Evolutionary conservation across 2,113 vertebrate species (phyloP), one percentile per base, ranked within the genome.

Genomic region (Oryzias celebensis): DNA sequence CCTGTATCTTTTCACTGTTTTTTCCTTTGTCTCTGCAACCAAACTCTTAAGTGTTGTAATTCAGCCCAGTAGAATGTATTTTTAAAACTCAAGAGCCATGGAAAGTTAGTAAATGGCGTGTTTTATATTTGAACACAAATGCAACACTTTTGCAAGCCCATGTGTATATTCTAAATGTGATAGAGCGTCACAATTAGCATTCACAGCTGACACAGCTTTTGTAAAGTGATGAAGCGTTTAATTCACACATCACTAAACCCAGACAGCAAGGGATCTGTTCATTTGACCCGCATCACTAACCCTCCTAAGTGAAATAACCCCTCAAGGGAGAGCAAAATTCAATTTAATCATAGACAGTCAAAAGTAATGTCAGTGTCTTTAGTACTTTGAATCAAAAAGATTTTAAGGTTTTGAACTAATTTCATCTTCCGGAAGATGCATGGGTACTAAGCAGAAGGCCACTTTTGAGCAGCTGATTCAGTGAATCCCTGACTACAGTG

Each of bases 171-270:
- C 47, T 56, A 58, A 63, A 63, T 22, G 36, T 22, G 24, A 31
- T 50, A 59, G 49, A 75, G 58, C 63, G 41, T 71, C 51, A 58
- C 77, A 75, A 76, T 81, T 78, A 79, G 53, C 72, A 65, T 45
- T 71, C 58, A 55, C 65, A 64, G 65, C 68, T 68, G 66, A 80
- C 56, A 57, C 44, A 56, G 59, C 58, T 46, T 64, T 65, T 54
- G 72, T 71, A 69, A 65, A 78, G 62, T 63, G 80, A 77, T 75
- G 78, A 77, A 64, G 68, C 48, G 14, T 84, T 82, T 75, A 49
- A 82, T 88, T 87, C 80, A 69, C 85, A 84, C 78, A 79, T 65
- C 65, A 72, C 64, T 66, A 53, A 69, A n/a, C 68, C 24, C 73
- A 64, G 68, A 75, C 66, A 79, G 77, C 78, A 24, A 80, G 80